Base-by-base conservation (phyloP, 2,797 vertebrate species). In the Premnoplex brunnescens region DNA sequence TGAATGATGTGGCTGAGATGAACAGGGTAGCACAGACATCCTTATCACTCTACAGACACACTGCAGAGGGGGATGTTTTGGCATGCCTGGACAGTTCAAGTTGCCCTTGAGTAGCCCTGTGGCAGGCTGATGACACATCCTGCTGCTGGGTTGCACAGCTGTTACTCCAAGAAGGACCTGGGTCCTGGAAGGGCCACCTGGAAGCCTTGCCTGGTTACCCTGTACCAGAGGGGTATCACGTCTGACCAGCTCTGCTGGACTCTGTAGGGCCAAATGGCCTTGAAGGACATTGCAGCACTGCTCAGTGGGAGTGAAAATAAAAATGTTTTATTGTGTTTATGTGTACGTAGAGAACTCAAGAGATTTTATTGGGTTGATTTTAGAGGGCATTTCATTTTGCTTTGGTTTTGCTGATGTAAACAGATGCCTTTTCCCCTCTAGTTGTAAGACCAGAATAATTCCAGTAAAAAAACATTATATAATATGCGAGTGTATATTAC, bases 311-410 rank as follows among this genome's bases (percentile, higher is more conserved):
- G n/a, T 74, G 23, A 32, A 83, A 88, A 63, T 41, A 11, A 63
- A 77, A 59, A 43, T 10, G 26, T 5, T 62, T 86, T 87, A 56
- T 30, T 62, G 26, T 12, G 12, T 52, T 41, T 5, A 0, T 56
- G 6, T 32, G 13, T 48, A 67, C 14, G 7, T 8, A 72, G 34
- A 77, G 55, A 86, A 78, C 24, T 54, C 79, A 73, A 2, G 5
- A 66, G 14, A 10, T 49, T 69, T 76, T 51, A 52, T 18, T 21
- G 11, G 19, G 5, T 26, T 72, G 41, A 63, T 64, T 77, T 85
- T 43, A 76, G 43, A 60, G 44, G 71, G 56, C 0, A 0, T 28
- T 92, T 64, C 0, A 0, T 19, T 75, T 89, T 88, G 30, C 28
- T 85, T 76, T 37, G 43, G 17, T 77, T 93, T 91, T 93, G 26